A percentile compares a stretch with the other conserved stretches of the same genome.
Evolutionary conservation across 2,797 vertebrate species (phyloP).

Genomic region (Rachycentron canadum): DNA sequence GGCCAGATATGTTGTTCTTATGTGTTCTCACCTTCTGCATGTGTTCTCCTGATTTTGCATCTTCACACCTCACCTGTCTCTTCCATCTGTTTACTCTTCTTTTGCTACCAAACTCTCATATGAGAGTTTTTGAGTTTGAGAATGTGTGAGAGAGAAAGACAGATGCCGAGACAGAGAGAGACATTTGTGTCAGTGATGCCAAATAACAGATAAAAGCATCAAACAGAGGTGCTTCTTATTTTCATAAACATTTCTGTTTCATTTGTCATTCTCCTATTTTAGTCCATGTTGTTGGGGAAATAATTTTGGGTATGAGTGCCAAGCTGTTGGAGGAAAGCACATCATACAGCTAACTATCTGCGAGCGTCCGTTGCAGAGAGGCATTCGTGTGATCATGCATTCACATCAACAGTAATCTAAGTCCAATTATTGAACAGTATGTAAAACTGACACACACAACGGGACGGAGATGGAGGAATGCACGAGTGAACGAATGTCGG

Average conservation of each 20-base stretch:
- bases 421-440: conserved; percentile 86
- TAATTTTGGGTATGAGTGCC: conserved; percentile 43
- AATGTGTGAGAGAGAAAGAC: neutral
- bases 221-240: conserved; percentile 25
- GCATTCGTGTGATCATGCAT: conserved; percentile 84
- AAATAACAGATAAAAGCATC: conserved; percentile 48
- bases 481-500: conserved; percentile 75
- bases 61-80: conserved; percentile 23
- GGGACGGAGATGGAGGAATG: conserved; percentile 71
- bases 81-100: conserved; percentile 25
- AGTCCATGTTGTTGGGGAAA: conserved; percentile 32
- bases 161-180: conserved; percentile 26
- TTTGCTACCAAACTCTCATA: conserved; percentile 7
- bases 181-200: conserved; percentile 29
- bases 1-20: conserved; percentile 49
- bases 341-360: conserved; percentile 46
- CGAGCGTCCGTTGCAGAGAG: conserved; percentile 41
- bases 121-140: conserved; percentile 1
- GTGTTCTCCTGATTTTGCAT: conserved; percentile 5
- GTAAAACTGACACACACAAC: conserved; percentile 75
- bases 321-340: conserved; percentile 11
- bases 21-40: neutral
- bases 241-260: conserved; percentile 26
- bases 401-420: conserved; percentile 85
- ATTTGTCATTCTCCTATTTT: conserved; percentile 1